A percentile compares a stretch with the other conserved stretches of the same genome.
These are phyloP conservation scores for Gandaritis pyraliata DNA, from an alignment of 2,888 invertebrate species.

Conservation along the genomic window DNA sequence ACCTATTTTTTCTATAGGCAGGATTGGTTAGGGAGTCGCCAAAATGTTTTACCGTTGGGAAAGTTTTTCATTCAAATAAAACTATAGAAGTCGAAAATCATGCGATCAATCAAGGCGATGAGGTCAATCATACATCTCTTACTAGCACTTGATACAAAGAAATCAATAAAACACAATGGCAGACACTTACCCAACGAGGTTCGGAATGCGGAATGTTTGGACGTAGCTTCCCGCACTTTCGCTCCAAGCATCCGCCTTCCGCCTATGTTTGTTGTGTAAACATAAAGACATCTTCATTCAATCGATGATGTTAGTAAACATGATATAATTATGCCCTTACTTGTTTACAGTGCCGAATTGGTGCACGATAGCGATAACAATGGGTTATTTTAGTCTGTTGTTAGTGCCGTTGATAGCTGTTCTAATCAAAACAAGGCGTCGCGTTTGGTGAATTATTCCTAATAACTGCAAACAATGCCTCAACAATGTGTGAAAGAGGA, in stretches of 20 bases:
- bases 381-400: slow-evolving; percentile 23
- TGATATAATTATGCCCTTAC: slow-evolving; percentile 44
- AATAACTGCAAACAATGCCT: neutral
- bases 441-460: slow-evolving; percentile 2
- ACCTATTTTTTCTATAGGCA: too few relatives aligned
- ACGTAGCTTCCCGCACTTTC: slow-evolving; percentile 77
- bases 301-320: slow-evolving; percentile 55
- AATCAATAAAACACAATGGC: slow-evolving; percentile 35
- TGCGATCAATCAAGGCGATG: too few relatives aligned
- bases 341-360: slow-evolving; percentile 50
- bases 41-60: too few relatives aligned
- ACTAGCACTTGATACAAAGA: slow-evolving; percentile 30
- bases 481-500: too few relatives aligned
- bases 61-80: too few relatives aligned
- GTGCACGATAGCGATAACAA: slow-evolving; percentile 22
- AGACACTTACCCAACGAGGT: slow-evolving; percentile 39
- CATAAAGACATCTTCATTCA: slow-evolving; percentile 57
- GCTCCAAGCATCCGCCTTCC: slow-evolving; percentile 77
- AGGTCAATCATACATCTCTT: slow-evolving; percentile 27
- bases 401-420: slow-evolving; percentile 4
- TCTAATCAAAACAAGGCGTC: slow-evolving; percentile 10
- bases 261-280: slow-evolving; percentile 64
- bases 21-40: too few relatives aligned
- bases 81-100: too few relatives aligned
- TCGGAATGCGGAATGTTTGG: slow-evolving; percentile 77